Conservation (phyloP, 1,140 invertebrate species). For the Conus ventricosus region DNA sequence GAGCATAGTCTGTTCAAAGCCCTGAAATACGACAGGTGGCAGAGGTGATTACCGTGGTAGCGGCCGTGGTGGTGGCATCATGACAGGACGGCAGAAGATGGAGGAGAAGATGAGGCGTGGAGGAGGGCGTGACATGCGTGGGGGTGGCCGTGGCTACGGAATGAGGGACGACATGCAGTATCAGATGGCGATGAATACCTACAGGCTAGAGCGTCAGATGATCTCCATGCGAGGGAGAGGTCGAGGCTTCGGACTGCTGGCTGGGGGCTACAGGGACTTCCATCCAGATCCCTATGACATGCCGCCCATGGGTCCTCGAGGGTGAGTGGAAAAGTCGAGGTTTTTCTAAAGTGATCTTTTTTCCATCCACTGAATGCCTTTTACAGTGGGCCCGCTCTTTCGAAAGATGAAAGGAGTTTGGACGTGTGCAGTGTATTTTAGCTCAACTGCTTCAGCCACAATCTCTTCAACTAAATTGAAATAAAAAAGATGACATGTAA, state of each 20-base stretch:
- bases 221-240: neutral
- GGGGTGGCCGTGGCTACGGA: neutral
- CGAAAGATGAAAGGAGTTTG: too few relatives aligned
- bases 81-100: constrained; percentile 35
- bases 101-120: constrained; percentile 28
- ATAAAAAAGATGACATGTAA: too few relatives aligned
- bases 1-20: too few relatives aligned
- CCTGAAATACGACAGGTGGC: neutral
- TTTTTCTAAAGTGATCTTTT: too few relatives aligned
- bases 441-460: too few relatives aligned
- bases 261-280: neutral
- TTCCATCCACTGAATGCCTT: too few relatives aligned
- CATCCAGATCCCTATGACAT: neutral
- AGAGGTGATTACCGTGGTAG: neutral
- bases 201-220: constrained; percentile 24
- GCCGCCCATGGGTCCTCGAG: neutral
- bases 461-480: too few relatives aligned
- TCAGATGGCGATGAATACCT: constrained; percentile 31
- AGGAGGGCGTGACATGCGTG: neutral
- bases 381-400: too few relatives aligned
- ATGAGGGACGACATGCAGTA: constrained; percentile 16
- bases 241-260: neutral
- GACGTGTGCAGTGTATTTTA: too few relatives aligned
- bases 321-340: neutral
- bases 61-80: neutral